Percentiles rank a stretch among this genome's conserved stretches.
Evolutionary conservation across 2,797 vertebrate genomes (phyloP).

Genomic region (Eulemur coronatus): DNA sequence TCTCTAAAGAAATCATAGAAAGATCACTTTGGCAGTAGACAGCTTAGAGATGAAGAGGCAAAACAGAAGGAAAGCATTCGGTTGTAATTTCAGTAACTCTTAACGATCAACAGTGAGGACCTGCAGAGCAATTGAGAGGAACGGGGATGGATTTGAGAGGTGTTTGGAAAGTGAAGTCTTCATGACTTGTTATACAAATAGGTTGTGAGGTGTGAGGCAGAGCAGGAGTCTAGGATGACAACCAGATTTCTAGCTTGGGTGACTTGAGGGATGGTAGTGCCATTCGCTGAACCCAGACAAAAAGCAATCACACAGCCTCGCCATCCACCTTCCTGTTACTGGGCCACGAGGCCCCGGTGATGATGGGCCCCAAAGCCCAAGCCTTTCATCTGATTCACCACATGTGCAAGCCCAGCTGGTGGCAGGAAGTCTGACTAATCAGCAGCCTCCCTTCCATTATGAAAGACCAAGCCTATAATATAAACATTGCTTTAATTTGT

Average conservation of each 20-base stretch:
- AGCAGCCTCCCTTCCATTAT: neutral
- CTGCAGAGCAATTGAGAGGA: neutral
- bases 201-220: neutral
- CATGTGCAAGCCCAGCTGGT: neutral
- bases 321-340: neutral
- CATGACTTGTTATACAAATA: neutral
- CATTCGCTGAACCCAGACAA: neutral
- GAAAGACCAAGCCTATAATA: neutral
- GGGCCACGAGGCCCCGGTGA: neutral
- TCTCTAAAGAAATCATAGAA: neutral
- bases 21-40: neutral
- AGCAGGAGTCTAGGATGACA: neutral
- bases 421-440: slow-evolving; percentile 12
- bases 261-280: neutral
- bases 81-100: neutral
- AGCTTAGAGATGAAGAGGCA: neutral
- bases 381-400: neutral
- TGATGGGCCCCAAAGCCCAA: neutral
- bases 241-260: neutral
- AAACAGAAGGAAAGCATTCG: neutral
- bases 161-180: neutral
- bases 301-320: neutral
- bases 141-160: neutral
- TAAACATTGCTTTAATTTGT: slow-evolving; percentile 11
- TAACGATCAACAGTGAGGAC: neutral